These are phyloP conservation scores for Melieria omissa DNA, from an alignment of 2,888 invertebrate species.

Conservation along the genomic window DNA sequence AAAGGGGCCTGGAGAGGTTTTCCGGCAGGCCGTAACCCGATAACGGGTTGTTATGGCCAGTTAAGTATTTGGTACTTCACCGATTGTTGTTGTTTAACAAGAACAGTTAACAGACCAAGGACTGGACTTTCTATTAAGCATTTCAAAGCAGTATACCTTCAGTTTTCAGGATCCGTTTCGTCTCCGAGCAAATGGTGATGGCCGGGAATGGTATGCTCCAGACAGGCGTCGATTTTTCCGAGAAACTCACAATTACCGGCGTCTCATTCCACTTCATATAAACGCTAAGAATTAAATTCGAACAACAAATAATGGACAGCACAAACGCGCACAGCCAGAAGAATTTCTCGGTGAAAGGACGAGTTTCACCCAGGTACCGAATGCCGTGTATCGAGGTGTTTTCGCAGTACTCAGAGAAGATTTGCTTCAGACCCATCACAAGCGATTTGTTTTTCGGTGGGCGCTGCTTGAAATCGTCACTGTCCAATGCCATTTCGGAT, in stretches of 20 bases:
- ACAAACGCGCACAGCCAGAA: conserved; percentile 71
- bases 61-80: too few relatives aligned
- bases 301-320: conserved; percentile 72
- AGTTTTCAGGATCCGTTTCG: conserved; percentile 53
- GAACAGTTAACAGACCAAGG: neutral
- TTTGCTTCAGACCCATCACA: conserved; percentile 56
- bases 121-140: neutral
- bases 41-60: too few relatives aligned
- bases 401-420: conserved; percentile 70
- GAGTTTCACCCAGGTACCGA: conserved; percentile 71
- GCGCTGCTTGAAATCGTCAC: neutral
- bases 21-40: too few relatives aligned
- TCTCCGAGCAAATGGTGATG: conserved; percentile 63
- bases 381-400: conserved; percentile 74
- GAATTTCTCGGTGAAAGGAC: conserved; percentile 70
- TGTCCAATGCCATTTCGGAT: neutral
- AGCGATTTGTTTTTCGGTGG: conserved; percentile 27
- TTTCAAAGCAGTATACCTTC: conserved; percentile 38
- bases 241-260: conserved; percentile 79
- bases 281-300: conserved; percentile 71
- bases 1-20: too few relatives aligned
- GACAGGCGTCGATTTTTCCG: conserved; percentile 73
- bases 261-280: conserved; percentile 77
- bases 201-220: conserved; percentile 65
- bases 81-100: neutral